Base-by-base conservation (phyloP, 2,797 vertebrate genomes). In the Uromys caudimaculatus region DNA sequence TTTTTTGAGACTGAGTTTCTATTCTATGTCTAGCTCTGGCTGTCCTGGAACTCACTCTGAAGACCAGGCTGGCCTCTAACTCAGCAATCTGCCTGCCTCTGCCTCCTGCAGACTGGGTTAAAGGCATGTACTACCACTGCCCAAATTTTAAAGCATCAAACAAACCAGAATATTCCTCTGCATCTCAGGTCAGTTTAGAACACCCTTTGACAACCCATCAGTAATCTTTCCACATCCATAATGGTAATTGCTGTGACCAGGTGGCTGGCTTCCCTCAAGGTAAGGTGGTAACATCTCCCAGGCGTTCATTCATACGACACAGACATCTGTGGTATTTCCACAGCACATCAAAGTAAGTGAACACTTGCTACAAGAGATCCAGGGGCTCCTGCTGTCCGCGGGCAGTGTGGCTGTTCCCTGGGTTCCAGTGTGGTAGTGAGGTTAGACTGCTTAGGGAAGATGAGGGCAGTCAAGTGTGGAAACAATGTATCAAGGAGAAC, bases 401-500 rank as follows among this genome's bases (percentile, higher is more conserved):
- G 47, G 14, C 54, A 67, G n/a, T 69, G 41, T 14, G 17, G 44
- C 50, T 58, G 0, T 77, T 54, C 35, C 3, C 64, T 5, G 24
- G 38, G 78, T 29, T 24, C 24, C 24, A 7, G n/a, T 1, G 2
- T 21, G 47, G 6, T 1, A 2, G 41, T 12, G 35, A 77, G 27
- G 32, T 38, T 44, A 6, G 10, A 2, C 47, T 58, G 16, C 76
- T 52, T 56, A 41, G 32, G 41, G 58, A 14, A n/a, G 79, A 38
- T 29, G 6, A 93, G 38, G 64, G 16, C 75, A 19, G 23, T 35
- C 23, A 12, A 58, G 32, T 32, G 7, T 5, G 16, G 62, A 35
- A 73, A 56, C 1, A 0, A 27, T 69, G 0, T 1, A 24, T 3
- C 35, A 14, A 4, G 32, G 16, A 21, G 23, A 38, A 41, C 44